Conservation (phyloP, 2,797 vertebrate species). For the Pseudopleuronectes americanus region DNA sequence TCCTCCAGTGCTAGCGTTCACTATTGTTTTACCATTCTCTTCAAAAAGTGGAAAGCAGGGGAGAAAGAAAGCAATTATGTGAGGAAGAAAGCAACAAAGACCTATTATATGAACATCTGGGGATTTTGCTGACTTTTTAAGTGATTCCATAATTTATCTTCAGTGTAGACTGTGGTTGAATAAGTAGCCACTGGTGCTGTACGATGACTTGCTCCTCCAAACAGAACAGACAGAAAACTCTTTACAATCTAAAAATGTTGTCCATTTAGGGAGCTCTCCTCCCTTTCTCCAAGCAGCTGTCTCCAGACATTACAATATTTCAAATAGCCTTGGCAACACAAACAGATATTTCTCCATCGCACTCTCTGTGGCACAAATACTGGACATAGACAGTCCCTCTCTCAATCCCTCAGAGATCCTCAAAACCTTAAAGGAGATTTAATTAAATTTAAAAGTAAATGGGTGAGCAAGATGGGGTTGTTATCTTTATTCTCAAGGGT, state of each 20-base stretch:
- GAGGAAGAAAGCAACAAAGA: slow-evolving; percentile 14
- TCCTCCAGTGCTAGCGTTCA: neutral
- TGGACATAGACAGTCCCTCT: slow-evolving; percentile 16
- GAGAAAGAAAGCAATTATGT: slow-evolving; percentile 22
- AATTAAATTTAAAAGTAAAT: slow-evolving; percentile 79
- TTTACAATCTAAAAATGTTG: slow-evolving; percentile 11
- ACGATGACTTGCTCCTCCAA: slow-evolving; percentile 10
- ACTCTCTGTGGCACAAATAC: slow-evolving; percentile 7
- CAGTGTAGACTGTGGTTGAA: slow-evolving; percentile 10
- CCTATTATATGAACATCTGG: slow-evolving; percentile 8
- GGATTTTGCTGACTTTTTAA: slow-evolving; percentile 8
- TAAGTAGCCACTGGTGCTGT: neutral
- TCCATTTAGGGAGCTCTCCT: slow-evolving; percentile 14
- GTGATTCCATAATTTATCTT: slow-evolving; percentile 15
- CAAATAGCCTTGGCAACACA: slow-evolving; percentile 26
- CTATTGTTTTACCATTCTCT: neutral
- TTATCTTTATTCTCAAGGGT: slow-evolving; percentile 65
- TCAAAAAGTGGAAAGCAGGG: neutral
- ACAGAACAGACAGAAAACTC: slow-evolving; percentile 25
- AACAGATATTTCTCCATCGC: slow-evolving; percentile 31
- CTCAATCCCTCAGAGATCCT: slow-evolving; percentile 50
- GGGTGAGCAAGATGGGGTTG: slow-evolving; percentile 55
- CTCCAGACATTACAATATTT: slow-evolving; percentile 42
- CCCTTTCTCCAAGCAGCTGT: slow-evolving; percentile 24
- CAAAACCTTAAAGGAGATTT: slow-evolving; percentile 70